phyloP scores from a whole-genome alignment of 2,113 vertebrate species.

The Thalassoma bifasciatum region DNA sequence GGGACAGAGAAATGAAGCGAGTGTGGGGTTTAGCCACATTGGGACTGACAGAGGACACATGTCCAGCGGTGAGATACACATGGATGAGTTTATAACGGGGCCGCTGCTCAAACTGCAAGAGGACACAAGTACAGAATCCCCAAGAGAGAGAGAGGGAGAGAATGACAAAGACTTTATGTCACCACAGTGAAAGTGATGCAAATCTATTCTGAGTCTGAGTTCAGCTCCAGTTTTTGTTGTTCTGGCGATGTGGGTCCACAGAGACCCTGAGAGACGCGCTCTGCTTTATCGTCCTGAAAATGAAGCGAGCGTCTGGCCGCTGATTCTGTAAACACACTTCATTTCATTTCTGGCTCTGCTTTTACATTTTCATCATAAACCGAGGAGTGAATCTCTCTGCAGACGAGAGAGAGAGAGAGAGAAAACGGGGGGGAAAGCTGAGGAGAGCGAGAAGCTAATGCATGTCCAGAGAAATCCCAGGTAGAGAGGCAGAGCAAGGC shows the following conservation, averaged over 20 bases:
- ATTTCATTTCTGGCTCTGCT: background rate
- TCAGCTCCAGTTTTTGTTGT: background rate
- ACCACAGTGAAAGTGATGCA: slow-evolving; percentile 21
- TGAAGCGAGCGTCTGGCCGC: slow-evolving; percentile 1
- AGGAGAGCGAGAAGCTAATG: slow-evolving; percentile 37
- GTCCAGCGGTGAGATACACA: slow-evolving; percentile 30
- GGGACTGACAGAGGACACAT: slow-evolving; percentile 32
- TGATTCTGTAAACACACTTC: background rate
- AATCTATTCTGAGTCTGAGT: slow-evolving; percentile 40
- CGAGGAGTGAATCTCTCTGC: slow-evolving; percentile 1
- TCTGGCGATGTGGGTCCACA: background rate
- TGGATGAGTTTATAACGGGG: slow-evolving; percentile 38
- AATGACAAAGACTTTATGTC: slow-evolving; percentile 8
- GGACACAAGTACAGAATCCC: too few species aligned
- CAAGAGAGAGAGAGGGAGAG: background rate
- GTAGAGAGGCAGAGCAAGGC: background rate
- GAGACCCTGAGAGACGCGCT: background rate
- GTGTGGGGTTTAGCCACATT: slow-evolving; percentile 31
- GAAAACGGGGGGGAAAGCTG: background rate
- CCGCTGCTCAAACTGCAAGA: too few species aligned
- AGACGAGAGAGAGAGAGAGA: slow-evolving; percentile 7
- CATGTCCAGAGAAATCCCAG: slow-evolving; percentile 50
- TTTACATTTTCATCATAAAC: slow-evolving; percentile 1
- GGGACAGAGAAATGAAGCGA: slow-evolving; percentile 24
- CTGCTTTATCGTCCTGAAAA: slow-evolving; percentile 29